phyloP scores from a whole-genome alignment of 2,113 vertebrate species.

The Castor canadensis region DNA sequence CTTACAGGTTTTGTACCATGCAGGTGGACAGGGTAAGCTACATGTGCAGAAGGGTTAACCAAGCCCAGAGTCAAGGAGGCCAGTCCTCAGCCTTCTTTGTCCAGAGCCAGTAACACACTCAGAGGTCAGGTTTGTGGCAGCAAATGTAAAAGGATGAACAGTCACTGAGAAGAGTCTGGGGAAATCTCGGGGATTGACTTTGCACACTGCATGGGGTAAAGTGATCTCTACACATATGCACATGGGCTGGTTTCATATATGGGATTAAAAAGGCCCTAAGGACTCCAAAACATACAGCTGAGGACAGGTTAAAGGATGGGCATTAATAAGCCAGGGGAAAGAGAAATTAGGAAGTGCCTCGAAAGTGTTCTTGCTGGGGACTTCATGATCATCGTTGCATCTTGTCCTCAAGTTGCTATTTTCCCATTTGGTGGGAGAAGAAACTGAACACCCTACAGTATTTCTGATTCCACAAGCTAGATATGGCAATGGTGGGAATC shows the following conservation, averaged over 20 bases:
- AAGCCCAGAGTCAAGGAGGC: neutral
- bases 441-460: neutral
- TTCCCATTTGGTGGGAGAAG: neutral
- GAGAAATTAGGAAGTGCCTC: neutral
- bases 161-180: neutral
- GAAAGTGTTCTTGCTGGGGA: neutral
- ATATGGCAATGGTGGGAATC: neutral
- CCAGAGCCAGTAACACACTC: neutral
- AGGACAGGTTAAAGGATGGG: conserved; percentile 41
- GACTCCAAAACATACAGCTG: neutral
- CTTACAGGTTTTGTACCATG: neutral
- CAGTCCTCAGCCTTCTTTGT: fast-evolving
- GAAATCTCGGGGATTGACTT: neutral
- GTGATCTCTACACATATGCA: neutral
- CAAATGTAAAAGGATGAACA: neutral
- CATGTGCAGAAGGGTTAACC: neutral
- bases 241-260: neutral
- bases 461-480: neutral
- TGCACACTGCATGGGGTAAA: neutral
- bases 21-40: neutral
- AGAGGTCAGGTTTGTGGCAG: neutral
- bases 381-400: neutral
- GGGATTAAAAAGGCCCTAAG: conserved; percentile 1
- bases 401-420: neutral
- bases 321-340: neutral